Evolutionary conservation across 1,140 invertebrate genomes (phyloP).

Genomic region (Samia ricini): DNA sequence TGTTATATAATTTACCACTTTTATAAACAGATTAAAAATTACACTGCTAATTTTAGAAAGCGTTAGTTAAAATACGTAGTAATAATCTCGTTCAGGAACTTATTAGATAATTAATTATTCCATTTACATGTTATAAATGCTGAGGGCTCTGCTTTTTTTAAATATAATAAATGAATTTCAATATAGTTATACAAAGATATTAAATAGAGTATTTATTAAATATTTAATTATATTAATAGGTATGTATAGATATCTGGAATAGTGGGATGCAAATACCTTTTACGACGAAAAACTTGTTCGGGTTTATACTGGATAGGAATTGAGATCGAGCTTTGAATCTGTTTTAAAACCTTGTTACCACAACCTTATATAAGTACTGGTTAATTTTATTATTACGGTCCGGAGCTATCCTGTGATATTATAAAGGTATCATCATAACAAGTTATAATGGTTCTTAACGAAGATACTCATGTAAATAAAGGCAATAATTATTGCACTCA

Average conservation of each 20-base stretch:
- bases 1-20: slow-evolving; percentile 6
- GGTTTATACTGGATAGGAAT: too few relatives aligned
- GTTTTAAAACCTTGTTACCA: slow-evolving; percentile 35
- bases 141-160: too few relatives aligned
- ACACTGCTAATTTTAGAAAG: slow-evolving; percentile 23
- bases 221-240: background rate
- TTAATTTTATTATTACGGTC: slow-evolving; percentile 45
- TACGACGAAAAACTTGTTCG: background rate
- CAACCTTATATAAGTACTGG: slow-evolving; percentile 46
- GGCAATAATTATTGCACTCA: too few relatives aligned
- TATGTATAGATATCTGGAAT: too few relatives aligned
- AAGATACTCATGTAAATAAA: too few relatives aligned
- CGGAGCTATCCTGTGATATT: background rate
- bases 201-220: background rate
- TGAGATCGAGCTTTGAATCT: slow-evolving; percentile 39
- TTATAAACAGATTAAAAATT: slow-evolving; percentile 16
- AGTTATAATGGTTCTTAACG: too few relatives aligned
- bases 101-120: too few relatives aligned
- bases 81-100: background rate
- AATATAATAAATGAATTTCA: too few relatives aligned
- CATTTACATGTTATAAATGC: too few relatives aligned
- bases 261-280: background rate
- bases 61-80: too few relatives aligned
- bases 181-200: too few relatives aligned
- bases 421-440: background rate